A percentile compares a stretch with the other conserved stretches of the same genome.
Conservation (phyloP, 2,888 invertebrate genomes). For the Pyrrhosoma nymphula region DNA sequence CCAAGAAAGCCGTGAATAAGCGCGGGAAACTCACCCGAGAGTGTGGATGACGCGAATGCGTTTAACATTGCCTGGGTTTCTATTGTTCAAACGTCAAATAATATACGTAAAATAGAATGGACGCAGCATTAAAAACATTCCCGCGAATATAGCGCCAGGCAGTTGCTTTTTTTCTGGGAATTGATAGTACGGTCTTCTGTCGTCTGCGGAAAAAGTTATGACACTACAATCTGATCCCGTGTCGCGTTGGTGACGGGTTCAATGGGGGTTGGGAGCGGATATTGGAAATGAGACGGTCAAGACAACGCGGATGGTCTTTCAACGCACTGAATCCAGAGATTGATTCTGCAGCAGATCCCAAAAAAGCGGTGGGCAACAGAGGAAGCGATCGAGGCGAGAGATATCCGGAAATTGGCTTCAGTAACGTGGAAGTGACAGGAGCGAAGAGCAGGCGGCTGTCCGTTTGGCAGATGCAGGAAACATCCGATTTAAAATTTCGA, state of each 20-base stretch:
- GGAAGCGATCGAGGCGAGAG: not conserved
- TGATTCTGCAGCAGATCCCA: not conserved
- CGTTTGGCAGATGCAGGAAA: not conserved
- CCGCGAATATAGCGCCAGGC: not conserved
- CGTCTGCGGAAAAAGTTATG: not conserved
- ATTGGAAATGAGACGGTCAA: not conserved
- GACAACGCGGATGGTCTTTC: not conserved
- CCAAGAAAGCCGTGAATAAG: too few species aligned
- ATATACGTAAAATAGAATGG: not conserved
- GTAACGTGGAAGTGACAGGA: constrained; percentile 9
- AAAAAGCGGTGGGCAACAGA: not conserved
- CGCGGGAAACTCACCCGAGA: too few species aligned
- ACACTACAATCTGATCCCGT: not conserved
- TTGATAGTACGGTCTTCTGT: not conserved
- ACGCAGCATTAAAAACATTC: not conserved
- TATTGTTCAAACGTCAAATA: not conserved
- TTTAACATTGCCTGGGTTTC: not conserved
- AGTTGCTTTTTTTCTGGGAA: not conserved
- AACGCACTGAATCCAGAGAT: not conserved
- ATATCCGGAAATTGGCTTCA: not conserved
- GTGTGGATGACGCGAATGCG: not conserved
- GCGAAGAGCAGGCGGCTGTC: not conserved
- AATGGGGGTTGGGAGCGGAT: not conserved
- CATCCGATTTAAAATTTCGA: not conserved
- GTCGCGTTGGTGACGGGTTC: not conserved